These are phyloP conservation scores for Aradus depressus DNA, from an alignment of 2,888 invertebrate species.

Conservation along the genomic window DNA sequence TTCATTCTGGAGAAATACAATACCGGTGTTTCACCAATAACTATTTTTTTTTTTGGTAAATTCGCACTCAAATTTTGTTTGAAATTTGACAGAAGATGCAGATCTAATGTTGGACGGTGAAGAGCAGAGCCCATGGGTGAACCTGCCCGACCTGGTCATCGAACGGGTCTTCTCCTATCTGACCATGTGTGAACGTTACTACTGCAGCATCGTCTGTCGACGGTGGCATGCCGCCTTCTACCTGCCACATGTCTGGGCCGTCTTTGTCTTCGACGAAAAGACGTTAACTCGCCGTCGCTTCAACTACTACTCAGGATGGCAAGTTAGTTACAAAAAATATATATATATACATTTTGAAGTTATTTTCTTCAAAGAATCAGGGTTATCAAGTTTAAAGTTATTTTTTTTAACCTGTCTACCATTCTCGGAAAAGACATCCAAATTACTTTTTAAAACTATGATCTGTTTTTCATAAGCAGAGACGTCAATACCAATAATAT, in stretches of 20 bases:
- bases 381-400: background rate
- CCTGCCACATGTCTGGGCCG: constrained; percentile 62
- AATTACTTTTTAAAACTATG: too few relatives aligned
- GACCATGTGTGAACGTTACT: constrained; percentile 55
- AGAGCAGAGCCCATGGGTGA: constrained; percentile 50
- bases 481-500: too few relatives aligned
- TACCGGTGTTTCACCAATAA: too few relatives aligned
- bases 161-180: constrained; percentile 61
- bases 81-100: background rate
- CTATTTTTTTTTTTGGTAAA: too few relatives aligned
- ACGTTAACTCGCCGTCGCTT: constrained; percentile 62
- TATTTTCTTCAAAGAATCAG: too few relatives aligned
- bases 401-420: background rate
- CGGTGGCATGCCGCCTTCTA: constrained; percentile 60
- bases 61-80: background rate
- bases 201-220: constrained; percentile 56
- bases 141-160: constrained; percentile 58
- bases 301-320: constrained; percentile 74
- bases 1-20: too few relatives aligned
- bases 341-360: background rate
- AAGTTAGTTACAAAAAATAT: constrained; percentile 37
- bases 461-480: too few relatives aligned
- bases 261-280: constrained; percentile 57
- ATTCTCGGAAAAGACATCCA: too few relatives aligned
- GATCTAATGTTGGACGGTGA: constrained; percentile 26